Percentiles rank a stretch among this genome's conserved stretches.
Evolutionary conservation across 1,140 invertebrate species (phyloP).

Genomic region (Zophobas morio): DNA sequence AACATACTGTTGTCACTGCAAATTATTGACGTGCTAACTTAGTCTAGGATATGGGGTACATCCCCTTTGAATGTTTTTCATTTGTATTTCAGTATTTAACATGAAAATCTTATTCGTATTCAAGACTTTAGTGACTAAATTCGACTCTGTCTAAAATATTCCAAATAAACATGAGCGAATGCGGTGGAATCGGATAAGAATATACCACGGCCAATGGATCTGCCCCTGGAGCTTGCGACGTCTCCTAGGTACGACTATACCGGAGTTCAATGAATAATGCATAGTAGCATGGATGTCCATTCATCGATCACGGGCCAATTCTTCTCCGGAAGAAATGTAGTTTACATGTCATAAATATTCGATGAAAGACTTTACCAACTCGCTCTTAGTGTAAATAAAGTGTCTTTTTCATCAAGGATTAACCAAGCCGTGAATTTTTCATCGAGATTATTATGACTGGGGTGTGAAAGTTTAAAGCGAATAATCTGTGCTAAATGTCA

Average conservation of each 20-base stretch:
- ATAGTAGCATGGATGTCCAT: conserved; percentile 54
- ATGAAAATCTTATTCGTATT: conserved; percentile 54
- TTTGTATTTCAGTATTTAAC: conserved; percentile 50
- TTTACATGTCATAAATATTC: conserved; percentile 60
- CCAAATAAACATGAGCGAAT: conserved; percentile 56
- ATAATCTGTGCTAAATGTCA: conserved; percentile 43
- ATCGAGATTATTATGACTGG: conserved; percentile 2
- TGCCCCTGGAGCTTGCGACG: conserved; percentile 36
- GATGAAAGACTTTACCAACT: conserved; percentile 41
- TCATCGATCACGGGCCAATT: conserved; percentile 57
- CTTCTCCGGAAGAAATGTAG: conserved; percentile 50
- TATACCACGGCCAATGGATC: conserved; percentile 49
- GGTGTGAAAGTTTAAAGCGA: conserved; percentile 13
- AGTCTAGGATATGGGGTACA: neutral
- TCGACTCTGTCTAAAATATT: conserved; percentile 53
- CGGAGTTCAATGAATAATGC: conserved; percentile 56
- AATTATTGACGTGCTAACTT: no score
- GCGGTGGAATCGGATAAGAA: conserved; percentile 54
- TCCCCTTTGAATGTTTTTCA: conserved; percentile 35
- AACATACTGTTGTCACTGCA: no score
- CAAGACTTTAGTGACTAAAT: conserved; percentile 53
- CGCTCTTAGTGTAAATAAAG: conserved; percentile 25
- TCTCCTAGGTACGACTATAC: conserved; percentile 46
- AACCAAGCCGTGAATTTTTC: conserved; percentile 32
- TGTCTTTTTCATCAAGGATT: conserved; percentile 29